Conservation (phyloP, 2,888 invertebrate species). For the Harpalus rubripes region DNA sequence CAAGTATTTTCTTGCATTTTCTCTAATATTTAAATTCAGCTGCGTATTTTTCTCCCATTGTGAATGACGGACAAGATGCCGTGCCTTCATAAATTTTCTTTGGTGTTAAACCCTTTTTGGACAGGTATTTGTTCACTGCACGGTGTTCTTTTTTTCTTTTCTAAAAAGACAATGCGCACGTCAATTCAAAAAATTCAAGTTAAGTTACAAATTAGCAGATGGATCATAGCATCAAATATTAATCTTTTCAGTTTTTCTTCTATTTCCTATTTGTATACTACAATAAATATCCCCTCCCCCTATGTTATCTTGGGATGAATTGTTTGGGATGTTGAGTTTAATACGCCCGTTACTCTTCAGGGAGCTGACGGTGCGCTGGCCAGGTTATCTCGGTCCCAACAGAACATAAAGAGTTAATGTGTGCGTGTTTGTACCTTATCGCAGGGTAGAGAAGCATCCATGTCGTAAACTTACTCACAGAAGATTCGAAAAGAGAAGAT, state of each 20-base stretch:
- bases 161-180: no score
- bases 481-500: neutral
- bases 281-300: neutral
- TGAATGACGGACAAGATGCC: no score
- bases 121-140: no score
- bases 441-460: neutral
- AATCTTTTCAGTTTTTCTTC: neutral
- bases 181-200: no score
- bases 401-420: conserved; percentile 49
- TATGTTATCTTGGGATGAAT: neutral
- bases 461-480: neutral
- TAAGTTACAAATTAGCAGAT: no score
- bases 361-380: neutral
- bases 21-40: no score
- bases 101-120: no score
- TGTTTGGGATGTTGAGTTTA: neutral
- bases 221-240: neutral
- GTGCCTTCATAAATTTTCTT: no score
- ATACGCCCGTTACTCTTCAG: conserved; percentile 1
- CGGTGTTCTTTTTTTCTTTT: no score
- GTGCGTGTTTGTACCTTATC: conserved; percentile 16
- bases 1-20: no score
- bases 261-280: neutral
- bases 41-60: no score
- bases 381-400: conserved; percentile 15